Base-by-base conservation (phyloP, 2,797 vertebrate genomes). In the Centropyge bicolor region DNA sequence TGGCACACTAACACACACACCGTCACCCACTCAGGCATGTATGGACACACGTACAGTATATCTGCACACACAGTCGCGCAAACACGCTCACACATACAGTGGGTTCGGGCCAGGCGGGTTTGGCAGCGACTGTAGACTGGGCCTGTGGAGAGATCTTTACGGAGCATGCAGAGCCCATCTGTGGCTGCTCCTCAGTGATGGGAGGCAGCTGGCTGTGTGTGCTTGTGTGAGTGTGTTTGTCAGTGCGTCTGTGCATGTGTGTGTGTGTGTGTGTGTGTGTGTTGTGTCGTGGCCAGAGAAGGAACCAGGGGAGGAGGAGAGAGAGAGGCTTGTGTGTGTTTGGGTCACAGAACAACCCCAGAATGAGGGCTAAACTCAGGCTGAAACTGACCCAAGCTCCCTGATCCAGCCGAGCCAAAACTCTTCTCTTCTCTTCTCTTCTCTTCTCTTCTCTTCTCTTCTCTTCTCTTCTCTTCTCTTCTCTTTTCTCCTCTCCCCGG, bases 111-210 rank as follows among this genome's bases (percentile, higher is more conserved):
- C 92, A 91, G 92, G 87, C 91, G 60, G 84, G 87, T 91, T 93
- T 94, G 94, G 93, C 93, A 93, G 89, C 35, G 74, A 82, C 79
- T 74, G 87, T 80, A 91, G 93, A 93, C 94, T 83, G 81, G 89
- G 90, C 91, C 91, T 91, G 92, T 92, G 91, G 93, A 94, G 94
- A 93, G 92, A 95, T 95, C 93, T 95, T 94, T 94, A 95, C 92
- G 86, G 89, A 94, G 93, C 93, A 94, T 93, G 93, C 91, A 94
- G 93, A 88, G 91, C 93, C 94, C 94, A 95, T 95, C 94, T 95
- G 94, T 93, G 93, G 91, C 89, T 90, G 90, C 89, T 93, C 89
- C 91, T 92, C 89, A 54, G 92, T 91, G 92, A 94, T 91, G 89
- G 92, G 91, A 94, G 94, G 93, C 94, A 95, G 93, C 94, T 95